Base-by-base conservation (phyloP, 2,113 vertebrate genomes). In the Thymallus thymallus region DNA sequence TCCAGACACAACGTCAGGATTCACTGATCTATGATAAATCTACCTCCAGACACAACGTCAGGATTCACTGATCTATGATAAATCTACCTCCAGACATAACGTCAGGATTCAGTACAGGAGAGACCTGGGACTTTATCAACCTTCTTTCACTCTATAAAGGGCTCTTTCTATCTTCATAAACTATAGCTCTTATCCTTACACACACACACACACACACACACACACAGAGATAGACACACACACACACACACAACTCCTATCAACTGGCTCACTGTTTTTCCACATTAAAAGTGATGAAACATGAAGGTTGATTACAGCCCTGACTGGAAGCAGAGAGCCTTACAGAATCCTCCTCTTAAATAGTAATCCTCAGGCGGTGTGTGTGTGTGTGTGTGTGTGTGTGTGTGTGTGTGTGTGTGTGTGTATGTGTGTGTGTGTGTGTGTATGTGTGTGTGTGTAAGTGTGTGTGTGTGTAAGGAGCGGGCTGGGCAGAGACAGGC, bases 401-500 rank as follows among this genome's bases (percentile, higher is more conserved):
- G 73, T n/a, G 18, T 68, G 18, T 10, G 20, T 48, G 45, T 48
- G 5, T 48, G 41, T 48, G 41, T 51, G n/a, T 69, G 45, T 69
- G 66, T 69, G 68, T 26, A 22, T 26, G 12, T 69, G 46, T 69
- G 45, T 51, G 41, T 51, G 45, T 69, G 22, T 26, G 30, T 30
- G 29, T 32, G 24, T 20, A 2, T 3, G 60, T 18, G 58, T 62
- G 63, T 56, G 26, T 29, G 68, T 29, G 69, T 64, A 51, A 76
- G 77, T 71, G 68, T 75, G 26, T 74, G 46, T 32, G 60, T 3
- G 61, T 65, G 22, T 35, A 67, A 65, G 66, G 68, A 30, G 68
- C 7, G 66, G 41, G 58, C 72, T 75, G 81, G 88, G 87, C 89
- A 87, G 85, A 88, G 85, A 89, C 87, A 88, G 85, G 87, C 73